Evolutionary conservation across 2,113 vertebrate genomes (phyloP).

Genomic region (Pseudorectes ferrugineus): DNA sequence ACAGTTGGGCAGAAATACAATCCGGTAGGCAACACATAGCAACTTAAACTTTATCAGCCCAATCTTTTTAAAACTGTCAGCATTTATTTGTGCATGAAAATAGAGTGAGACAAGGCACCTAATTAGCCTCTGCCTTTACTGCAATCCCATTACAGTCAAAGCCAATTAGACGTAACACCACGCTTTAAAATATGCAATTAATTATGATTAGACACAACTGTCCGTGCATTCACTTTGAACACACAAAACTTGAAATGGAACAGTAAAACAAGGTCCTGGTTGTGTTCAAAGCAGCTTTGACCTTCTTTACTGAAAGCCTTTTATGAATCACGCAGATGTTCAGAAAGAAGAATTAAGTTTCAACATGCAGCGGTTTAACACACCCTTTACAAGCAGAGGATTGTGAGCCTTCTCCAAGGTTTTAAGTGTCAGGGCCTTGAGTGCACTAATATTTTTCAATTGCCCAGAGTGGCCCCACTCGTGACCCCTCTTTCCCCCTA

Average conservation of each 20-base stretch:
- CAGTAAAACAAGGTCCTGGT: neutral
- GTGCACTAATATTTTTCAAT: neutral
- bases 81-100: constrained; percentile 22
- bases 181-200: constrained; percentile 4
- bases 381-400: neutral
- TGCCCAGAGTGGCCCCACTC: neutral
- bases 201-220: neutral
- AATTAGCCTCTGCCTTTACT: neutral
- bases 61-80: neutral
- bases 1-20: neutral
- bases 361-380: neutral
- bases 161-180: neutral
- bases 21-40: neutral
- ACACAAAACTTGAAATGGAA: neutral
- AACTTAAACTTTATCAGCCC: neutral
- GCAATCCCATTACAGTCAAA: constrained; percentile 19
- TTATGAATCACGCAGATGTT: neutral
- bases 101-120: neutral
- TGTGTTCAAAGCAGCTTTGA: neutral
- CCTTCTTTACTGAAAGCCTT: neutral
- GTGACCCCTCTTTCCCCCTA: accelerated
- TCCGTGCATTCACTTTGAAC: neutral
- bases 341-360: constrained; percentile 3
- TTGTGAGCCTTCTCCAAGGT: neutral
- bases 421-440: neutral